These are phyloP conservation scores for Dreissena rostriformis DNA, from an alignment of 1,140 invertebrate genomes.

Conservation along the genomic window DNA sequence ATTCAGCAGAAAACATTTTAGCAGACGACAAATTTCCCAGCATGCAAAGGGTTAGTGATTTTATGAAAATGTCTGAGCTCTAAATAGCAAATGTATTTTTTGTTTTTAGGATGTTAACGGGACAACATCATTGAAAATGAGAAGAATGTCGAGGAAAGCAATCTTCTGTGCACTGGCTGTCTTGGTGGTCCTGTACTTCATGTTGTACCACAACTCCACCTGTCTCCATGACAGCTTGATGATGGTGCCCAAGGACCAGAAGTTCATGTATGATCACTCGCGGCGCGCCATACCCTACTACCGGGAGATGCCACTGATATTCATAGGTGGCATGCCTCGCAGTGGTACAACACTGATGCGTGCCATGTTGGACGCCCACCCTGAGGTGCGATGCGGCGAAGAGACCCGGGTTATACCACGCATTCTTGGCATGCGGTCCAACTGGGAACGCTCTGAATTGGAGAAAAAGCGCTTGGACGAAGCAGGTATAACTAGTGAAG, in stretches of 20 bases:
- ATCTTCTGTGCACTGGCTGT: background rate
- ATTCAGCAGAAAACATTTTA: too few relatives aligned
- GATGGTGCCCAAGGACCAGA: constrained; percentile 74
- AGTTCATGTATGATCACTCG: constrained; percentile 69
- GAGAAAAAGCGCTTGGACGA: constrained; percentile 89
- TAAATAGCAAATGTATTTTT: too few relatives aligned
- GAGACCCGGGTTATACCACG: constrained; percentile 97
- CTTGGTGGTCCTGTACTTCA: background rate
- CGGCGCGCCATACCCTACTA: constrained; percentile 81
- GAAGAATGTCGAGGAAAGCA: background rate
- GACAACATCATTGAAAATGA: background rate
- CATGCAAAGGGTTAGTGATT: too few relatives aligned
- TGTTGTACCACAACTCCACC: background rate
- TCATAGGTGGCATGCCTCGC: constrained; percentile 97
- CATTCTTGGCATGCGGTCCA: constrained; percentile 76
- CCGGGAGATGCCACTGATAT: constrained; percentile 95
- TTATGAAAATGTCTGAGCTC: too few relatives aligned
- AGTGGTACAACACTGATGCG: constrained; percentile 98
- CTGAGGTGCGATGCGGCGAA: constrained; percentile 98
- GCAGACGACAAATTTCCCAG: too few relatives aligned
- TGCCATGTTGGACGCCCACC: constrained; percentile 99
- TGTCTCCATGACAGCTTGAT: constrained; percentile 12
- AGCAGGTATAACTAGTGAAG: constrained; percentile 95
- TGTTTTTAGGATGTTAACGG: too few relatives aligned
- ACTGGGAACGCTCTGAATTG: constrained; percentile 73